phyloP scores from a whole-genome alignment of 2,888 invertebrate genomes.

The Nomada fabriciana region DNA sequence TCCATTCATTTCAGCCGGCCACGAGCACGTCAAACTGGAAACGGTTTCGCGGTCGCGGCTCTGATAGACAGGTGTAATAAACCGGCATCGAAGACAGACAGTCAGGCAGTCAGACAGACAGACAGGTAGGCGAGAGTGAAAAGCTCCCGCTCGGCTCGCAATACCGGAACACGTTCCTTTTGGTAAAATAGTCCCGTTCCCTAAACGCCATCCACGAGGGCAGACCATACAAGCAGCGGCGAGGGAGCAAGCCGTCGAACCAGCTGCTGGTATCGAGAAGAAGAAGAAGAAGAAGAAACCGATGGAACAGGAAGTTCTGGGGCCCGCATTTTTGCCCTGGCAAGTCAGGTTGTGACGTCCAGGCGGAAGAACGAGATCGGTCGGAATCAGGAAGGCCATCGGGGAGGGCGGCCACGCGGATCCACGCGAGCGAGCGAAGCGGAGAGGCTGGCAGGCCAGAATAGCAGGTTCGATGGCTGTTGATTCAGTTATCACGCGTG shows the following conservation, averaged over 20 bases:
- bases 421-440: constrained; percentile 23
- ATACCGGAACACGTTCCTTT: constrained; percentile 41
- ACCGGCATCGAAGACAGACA: constrained; percentile 48
- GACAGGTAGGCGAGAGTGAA: constrained; percentile 54
- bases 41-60: constrained; percentile 59
- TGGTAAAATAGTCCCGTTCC: constrained; percentile 16
- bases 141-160: constrained; percentile 6
- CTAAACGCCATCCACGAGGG: constrained; percentile 28
- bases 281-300: constrained; percentile 18
- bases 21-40: constrained; percentile 62
- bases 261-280: constrained; percentile 25
- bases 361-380: constrained; percentile 60
- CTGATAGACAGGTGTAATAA: constrained; percentile 63
- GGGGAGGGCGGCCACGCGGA: constrained; percentile 24
- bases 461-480: constrained; percentile 66
- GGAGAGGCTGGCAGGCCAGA: constrained; percentile 41
- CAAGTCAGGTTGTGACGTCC: constrained; percentile 47
- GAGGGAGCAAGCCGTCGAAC: constrained; percentile 49
- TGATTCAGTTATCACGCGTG: constrained; percentile 67
- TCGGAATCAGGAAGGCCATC: constrained; percentile 56
- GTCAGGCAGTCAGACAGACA: constrained; percentile 18
- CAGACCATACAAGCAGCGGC: constrained; percentile 11
- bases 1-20: constrained; percentile 53
- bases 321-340: constrained; percentile 54
- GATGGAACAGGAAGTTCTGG: constrained; percentile 43